Evolutionary conservation across 2,113 vertebrate genomes (phyloP).

Genomic region (Tetrax tetrax): DNA sequence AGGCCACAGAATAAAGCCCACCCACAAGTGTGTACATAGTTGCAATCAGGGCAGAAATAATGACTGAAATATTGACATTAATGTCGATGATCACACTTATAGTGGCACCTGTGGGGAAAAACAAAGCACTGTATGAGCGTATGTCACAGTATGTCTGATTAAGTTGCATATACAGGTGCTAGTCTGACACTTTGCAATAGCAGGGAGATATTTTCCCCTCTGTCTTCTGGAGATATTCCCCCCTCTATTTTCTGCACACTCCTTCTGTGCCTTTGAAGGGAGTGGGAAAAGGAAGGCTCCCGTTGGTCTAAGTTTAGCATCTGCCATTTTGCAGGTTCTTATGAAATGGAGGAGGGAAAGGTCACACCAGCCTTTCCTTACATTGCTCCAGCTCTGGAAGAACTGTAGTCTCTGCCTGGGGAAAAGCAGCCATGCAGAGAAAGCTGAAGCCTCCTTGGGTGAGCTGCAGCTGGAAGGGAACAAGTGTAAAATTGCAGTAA

Average conservation of each 20-base stretch:
- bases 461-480: not conserved
- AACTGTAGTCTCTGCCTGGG: not conserved
- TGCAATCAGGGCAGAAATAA: slow-evolving; percentile 92
- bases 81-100: slow-evolving; percentile 95
- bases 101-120: slow-evolving; percentile 85
- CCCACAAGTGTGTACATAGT: slow-evolving; percentile 93
- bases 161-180: not conserved
- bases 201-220: not conserved
- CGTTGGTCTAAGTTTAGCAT: not conserved
- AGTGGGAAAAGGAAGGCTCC: not conserved
- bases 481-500: not conserved
- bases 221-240: not conserved
- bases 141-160: not conserved
- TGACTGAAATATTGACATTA: slow-evolving; percentile 87
- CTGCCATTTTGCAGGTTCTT: not conserved
- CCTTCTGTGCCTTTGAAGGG: not conserved
- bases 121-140: not conserved
- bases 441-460: not conserved
- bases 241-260: not conserved
- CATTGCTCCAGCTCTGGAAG: not conserved
- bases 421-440: not conserved
- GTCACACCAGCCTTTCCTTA: not conserved
- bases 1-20: slow-evolving; percentile 94
- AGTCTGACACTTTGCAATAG: not conserved
- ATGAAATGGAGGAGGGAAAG: not conserved